Evolutionary conservation across 2,888 invertebrate genomes (phyloP).

Genomic region (Chesias legatella): DNA sequence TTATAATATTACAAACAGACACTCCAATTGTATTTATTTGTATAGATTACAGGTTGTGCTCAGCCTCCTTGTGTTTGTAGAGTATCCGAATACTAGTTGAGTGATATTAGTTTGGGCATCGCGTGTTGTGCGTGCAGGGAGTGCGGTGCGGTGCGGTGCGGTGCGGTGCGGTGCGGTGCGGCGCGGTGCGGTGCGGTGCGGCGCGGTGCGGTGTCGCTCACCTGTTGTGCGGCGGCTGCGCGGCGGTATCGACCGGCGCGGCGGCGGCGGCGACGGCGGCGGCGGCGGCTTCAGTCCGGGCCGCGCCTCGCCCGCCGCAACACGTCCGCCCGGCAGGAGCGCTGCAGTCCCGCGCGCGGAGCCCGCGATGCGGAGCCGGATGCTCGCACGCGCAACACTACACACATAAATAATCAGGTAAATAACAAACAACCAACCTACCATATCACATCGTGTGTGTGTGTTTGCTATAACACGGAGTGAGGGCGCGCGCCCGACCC

Average conservation of each 20-base stretch:
- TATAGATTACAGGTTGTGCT: too few relatives aligned
- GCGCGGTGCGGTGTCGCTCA: conserved; percentile 71
- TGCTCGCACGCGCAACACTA: conserved; percentile 53
- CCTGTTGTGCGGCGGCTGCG: conserved; percentile 56
- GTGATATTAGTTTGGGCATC: too few relatives aligned
- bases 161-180: conserved; percentile 18
- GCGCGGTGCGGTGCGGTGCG: neutral
- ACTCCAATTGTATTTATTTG: too few relatives aligned
- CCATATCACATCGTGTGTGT: too few relatives aligned
- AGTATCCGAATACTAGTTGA: too few relatives aligned
- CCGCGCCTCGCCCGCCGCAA: conserved; percentile 34
- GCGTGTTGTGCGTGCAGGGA: too few relatives aligned
- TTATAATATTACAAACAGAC: too few relatives aligned
- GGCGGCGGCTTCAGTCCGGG: conserved; percentile 50
- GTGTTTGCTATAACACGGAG: too few relatives aligned
- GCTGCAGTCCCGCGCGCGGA: conserved; percentile 29
- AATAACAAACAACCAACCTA: neutral
- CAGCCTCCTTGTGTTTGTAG: too few relatives aligned
- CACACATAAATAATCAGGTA: conserved; percentile 21
- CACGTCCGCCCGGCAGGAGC: conserved; percentile 24
- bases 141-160: neutral
- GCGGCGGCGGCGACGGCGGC: conserved; percentile 29
- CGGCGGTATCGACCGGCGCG: conserved; percentile 58
- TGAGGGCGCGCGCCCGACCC: too few relatives aligned
- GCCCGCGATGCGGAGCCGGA: conserved; percentile 59